These are phyloP conservation scores for Nerophis ophidion DNA, from an alignment of 2,113 vertebrate genomes.

Conservation along the genomic window DNA sequence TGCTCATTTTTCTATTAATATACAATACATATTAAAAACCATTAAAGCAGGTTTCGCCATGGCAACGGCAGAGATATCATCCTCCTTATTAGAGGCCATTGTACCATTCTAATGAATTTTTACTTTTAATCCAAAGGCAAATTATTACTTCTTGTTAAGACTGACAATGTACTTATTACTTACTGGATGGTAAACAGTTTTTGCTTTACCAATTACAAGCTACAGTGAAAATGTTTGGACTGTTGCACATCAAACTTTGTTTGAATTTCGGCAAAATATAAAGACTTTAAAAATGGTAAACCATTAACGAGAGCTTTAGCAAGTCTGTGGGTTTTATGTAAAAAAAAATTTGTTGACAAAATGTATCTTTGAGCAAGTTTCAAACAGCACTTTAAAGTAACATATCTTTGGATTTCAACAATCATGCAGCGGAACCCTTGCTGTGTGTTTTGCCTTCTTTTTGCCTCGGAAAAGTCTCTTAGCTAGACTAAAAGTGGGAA, in stretches of 20 bases:
- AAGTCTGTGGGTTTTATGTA: too few relatives aligned
- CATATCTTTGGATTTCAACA: not conserved
- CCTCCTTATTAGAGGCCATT: not conserved
- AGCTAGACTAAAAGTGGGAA: not conserved
- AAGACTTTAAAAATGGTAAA: too few relatives aligned
- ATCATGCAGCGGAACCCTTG: not conserved
- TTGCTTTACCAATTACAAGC: too few relatives aligned
- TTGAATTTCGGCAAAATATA: too few relatives aligned
- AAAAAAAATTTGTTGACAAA: not conserved
- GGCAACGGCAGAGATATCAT: not conserved
- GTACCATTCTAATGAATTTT: not conserved
- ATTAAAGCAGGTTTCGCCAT: not conserved
- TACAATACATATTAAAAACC: not conserved
- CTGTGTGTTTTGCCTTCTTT: not conserved
- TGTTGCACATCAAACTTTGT: too few relatives aligned
- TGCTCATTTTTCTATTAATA: too few relatives aligned
- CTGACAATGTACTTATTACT: too few relatives aligned
- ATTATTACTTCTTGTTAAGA: not conserved
- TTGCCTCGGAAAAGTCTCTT: not conserved
- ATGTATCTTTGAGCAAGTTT: not conserved
- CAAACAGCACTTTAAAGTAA: too few relatives aligned
- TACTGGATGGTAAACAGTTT: too few relatives aligned
- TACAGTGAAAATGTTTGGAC: too few relatives aligned
- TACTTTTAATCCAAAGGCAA: not conserved
- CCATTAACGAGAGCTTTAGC: too few relatives aligned